Base-by-base conservation (phyloP, 2,113 vertebrate genomes). In the Hippocampus mohnikei region DNA sequence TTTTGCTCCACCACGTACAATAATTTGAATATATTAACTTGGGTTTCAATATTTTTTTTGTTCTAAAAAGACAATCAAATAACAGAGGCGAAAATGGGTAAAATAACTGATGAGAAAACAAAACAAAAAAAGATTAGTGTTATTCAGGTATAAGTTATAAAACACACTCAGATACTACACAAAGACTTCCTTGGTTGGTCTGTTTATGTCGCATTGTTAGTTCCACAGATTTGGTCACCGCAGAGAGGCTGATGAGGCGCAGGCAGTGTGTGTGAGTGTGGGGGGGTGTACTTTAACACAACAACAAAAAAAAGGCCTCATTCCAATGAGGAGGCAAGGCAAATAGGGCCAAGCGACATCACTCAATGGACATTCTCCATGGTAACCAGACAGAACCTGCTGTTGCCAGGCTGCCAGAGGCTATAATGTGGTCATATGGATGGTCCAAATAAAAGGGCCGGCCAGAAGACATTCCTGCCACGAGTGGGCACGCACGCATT, bases 341-440 rank as follows among this genome's bases (percentile, higher is more conserved):
- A 85, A 90, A 89, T 84, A 91, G 88, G 84, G 86, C 87, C 74
- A 68, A 37, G 78, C 67, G 41, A 88, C 23, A 64, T 92, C 91
- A 92, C 80, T 83, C 87, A 92, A 91, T 91, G 87, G 90, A 84
- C 29, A 55, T 79, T 92, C 79, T 78, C 90, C 90, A 91, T 90
- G 81, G 92, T 88, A 93, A 95, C 94, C 70, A 69, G n/a, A 74
- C 87, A 90, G 81, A 81, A 91, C 91, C 92, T 80, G 81, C 81
- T 80, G 92, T 94, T 94, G 94, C 93, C 82, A 88, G 81, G 94
- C 85, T 79, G 93, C 89, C 13, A 72, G 71, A 79, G 84, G 84
- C 88, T 87, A 91, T 91, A 92, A 92, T 90, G 91, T 91, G 85
- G 81, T 91, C 88, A 90, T 92, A 93, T 90, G 89, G 91, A 91